phyloP scores from a whole-genome alignment of 2,797 vertebrate species.

The Triplophysa bombifrons region DNA sequence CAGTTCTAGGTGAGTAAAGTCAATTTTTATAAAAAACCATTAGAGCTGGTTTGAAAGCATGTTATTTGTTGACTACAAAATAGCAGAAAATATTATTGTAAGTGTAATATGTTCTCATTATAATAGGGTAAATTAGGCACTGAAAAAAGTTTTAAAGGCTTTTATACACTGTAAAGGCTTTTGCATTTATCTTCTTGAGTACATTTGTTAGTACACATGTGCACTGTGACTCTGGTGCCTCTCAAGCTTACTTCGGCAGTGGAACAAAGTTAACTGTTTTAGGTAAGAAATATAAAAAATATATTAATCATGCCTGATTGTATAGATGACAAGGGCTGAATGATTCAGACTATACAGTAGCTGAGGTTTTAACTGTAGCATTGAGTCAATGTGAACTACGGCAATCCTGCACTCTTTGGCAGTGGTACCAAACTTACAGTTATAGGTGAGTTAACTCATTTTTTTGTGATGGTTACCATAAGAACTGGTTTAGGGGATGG shows the following conservation, averaged over 20 bases:
- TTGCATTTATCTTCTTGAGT: not conserved
- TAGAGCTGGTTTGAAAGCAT: not conserved
- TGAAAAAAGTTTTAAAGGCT: not conserved
- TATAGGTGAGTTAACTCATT: slow-evolving; percentile 58
- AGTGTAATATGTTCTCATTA: no score
- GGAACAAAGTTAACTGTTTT: slow-evolving; percentile 73
- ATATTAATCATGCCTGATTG: not conserved
- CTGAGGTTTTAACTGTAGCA: slow-evolving; percentile 54
- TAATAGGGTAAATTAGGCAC: not conserved
- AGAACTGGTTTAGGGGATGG: no score
- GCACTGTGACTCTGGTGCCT: slow-evolving; percentile 4
- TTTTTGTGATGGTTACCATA: not conserved
- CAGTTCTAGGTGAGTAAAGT: slow-evolving; percentile 64
- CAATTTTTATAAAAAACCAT: not conserved
- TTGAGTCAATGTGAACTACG: slow-evolving; percentile 55
- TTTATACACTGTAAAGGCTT: no score
- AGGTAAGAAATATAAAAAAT: slow-evolving; percentile 58
- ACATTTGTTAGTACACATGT: slow-evolving; percentile 8
- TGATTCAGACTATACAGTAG: slow-evolving; percentile 2
- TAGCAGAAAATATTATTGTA: not conserved
- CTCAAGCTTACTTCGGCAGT: slow-evolving; percentile 64
- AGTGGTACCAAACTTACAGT: slow-evolving; percentile 62
- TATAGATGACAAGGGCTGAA: not conserved
- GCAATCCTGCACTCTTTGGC: slow-evolving; percentile 60
- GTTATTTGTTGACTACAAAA: not conserved